A percentile compares a stretch with the other conserved stretches of the same genome.
Conservation (phyloP, 2,888 invertebrate genomes). For the Chloroclystis v-ata region DNA sequence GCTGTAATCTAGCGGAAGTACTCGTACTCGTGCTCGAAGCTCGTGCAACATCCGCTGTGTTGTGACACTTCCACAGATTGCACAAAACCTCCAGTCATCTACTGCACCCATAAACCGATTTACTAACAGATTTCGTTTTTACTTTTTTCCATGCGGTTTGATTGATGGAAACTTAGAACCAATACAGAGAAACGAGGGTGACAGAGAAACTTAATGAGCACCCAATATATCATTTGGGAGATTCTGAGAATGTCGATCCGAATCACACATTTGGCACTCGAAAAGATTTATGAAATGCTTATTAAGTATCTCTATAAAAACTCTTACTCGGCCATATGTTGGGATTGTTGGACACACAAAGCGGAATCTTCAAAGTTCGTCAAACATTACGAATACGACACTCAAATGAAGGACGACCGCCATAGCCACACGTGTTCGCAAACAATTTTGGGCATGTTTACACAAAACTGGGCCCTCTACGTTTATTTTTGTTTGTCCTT, state of each 20-base stretch:
- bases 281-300: conserved; percentile 36
- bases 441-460: conserved; percentile 63
- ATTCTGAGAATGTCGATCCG: conserved; percentile 22
- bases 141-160: conserved; percentile 6
- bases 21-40: conserved; percentile 56
- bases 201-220: conserved; percentile 26
- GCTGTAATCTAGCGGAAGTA: conserved; percentile 49
- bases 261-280: conserved; percentile 29
- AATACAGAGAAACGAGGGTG: conserved; percentile 12
- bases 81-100: conserved; percentile 3
- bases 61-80: conserved; percentile 47
- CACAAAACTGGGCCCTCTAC: conserved; percentile 53
- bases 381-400: conserved; percentile 55
- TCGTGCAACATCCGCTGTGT: conserved; percentile 62
- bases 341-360: conserved; percentile 49
- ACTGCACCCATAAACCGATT: conserved; percentile 8
- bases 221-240: conserved; percentile 15
- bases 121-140: conserved; percentile 6
- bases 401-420: conserved; percentile 55
- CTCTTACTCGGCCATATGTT: conserved; percentile 35
- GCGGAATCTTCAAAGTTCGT: conserved; percentile 62
- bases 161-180: conserved; percentile 13
- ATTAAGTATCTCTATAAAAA: conserved; percentile 18
- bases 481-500: conserved; percentile 43
- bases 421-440: conserved; percentile 64